Conservation (phyloP, 2,113 vertebrate species). For the Corydoras maculifer region DNA sequence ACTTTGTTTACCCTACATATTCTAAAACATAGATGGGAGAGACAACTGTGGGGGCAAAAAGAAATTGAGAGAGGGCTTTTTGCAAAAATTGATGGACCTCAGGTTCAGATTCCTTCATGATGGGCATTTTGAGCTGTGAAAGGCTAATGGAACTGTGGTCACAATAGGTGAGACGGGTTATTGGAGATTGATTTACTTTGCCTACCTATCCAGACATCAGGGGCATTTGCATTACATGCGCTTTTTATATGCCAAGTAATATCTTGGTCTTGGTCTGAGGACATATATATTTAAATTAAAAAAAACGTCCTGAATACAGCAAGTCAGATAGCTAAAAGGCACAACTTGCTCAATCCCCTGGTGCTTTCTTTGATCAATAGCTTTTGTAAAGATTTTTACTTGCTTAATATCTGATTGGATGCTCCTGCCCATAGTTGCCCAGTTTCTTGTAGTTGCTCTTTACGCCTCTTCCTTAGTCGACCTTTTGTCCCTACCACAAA, state of each 20-base stretch:
- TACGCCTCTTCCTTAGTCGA: conserved; percentile 15
- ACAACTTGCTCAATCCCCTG: background rate
- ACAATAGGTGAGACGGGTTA: conserved; percentile 27
- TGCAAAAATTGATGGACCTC: background rate
- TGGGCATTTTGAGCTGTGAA: conserved; percentile 27
- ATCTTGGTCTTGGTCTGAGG: no score
- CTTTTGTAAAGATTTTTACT: conserved; percentile 16
- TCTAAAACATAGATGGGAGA: background rate
- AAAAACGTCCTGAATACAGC: conserved; percentile 19
- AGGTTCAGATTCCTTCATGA: background rate
- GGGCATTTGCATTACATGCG: conserved; percentile 5
- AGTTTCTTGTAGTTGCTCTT: conserved; percentile 8
- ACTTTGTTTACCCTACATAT: conserved; percentile 3
- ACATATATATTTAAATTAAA: conserved; percentile 6
- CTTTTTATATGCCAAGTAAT: conserved; percentile 1
- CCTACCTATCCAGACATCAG: conserved; percentile 29
- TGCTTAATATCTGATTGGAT: conserved; percentile 25
- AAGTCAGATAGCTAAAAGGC: conserved; percentile 16
- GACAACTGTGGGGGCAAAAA: background rate
- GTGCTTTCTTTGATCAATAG: conserved; percentile 29
- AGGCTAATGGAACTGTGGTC: conserved; percentile 28
- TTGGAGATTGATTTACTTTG: conserved; percentile 24
- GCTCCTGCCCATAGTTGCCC: background rate
- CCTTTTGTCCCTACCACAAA: conserved; percentile 28
- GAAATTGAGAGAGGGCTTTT: background rate